phyloP scores from a whole-genome alignment of 2,888 invertebrate genomes.

The Drosophila austrosaltans region DNA sequence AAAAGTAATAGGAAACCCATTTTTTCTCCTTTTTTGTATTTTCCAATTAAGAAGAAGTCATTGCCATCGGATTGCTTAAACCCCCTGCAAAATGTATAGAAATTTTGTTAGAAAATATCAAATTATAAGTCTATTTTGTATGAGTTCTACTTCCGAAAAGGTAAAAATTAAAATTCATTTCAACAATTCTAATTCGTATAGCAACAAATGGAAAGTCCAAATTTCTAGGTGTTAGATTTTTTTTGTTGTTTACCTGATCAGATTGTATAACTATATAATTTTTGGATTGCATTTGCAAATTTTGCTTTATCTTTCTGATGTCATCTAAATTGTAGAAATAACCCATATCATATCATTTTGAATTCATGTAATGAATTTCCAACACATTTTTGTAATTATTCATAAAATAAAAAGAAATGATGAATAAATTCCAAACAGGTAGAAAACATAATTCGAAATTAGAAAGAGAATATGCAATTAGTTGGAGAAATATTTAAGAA shows the following conservation, averaged over 20 bases:
- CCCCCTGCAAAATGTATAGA: no score
- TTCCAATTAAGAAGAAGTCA: no score
- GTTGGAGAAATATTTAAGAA: neutral
- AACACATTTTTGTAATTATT: slow-evolving; percentile 20
- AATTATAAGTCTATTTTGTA: no score
- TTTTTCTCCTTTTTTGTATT: no score
- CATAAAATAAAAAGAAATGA: slow-evolving; percentile 36
- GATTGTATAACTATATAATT: neutral
- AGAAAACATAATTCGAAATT: slow-evolving; percentile 48
- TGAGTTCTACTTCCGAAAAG: no score
- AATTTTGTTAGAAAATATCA: no score
- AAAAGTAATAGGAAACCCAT: no score
- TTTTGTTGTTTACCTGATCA: neutral
- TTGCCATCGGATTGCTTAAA: no score
- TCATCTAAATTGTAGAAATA: neutral
- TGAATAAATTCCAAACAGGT: slow-evolving; percentile 47
- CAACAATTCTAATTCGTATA: no score
- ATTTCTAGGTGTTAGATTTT: no score
- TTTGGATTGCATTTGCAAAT: neutral
- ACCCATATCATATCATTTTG: slow-evolving; percentile 24
- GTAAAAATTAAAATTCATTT: no score
- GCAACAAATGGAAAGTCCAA: no score
- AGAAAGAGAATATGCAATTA: slow-evolving; percentile 53
- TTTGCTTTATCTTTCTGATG: neutral
- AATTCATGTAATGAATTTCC: slow-evolving; percentile 47